phyloP scores from a whole-genome alignment of 2,113 vertebrate species.

The Forbesichthys agassizii region DNA sequence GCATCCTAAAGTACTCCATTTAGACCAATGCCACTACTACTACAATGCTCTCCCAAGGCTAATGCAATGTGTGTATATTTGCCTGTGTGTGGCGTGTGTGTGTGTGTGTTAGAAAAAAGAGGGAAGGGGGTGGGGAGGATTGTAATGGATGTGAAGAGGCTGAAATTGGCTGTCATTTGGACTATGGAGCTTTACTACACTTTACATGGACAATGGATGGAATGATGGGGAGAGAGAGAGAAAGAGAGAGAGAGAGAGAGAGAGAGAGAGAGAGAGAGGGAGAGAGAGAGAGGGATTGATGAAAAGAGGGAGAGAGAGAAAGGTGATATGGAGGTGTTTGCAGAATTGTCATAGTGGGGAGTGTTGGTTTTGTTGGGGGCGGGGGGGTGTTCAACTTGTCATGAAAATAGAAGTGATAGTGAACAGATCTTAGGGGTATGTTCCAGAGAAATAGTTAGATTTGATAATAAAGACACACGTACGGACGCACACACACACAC shows the following conservation, averaged over 20 bases:
- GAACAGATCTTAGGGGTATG: too few relatives aligned
- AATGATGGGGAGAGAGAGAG: neutral
- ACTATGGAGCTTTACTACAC: conserved; percentile 49
- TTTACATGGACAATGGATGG: conserved; percentile 52
- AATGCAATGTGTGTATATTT: conserved; percentile 34
- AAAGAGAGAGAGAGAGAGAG: neutral
- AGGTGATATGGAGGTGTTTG: neutral
- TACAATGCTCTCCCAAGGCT: conserved; percentile 57
- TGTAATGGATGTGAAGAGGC: conserved; percentile 67
- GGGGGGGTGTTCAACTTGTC: neutral
- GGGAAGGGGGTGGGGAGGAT: conserved; percentile 46
- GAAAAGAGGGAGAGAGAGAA: neutral
- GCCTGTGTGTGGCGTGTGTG: conserved; percentile 7
- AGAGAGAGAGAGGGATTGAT: too few relatives aligned
- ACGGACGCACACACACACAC: neutral
- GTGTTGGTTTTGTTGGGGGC: neutral
- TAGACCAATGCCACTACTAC: conserved; percentile 47
- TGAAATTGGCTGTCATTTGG: conserved; percentile 64
- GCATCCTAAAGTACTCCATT: conserved; percentile 46
- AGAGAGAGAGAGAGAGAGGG: too few relatives aligned
- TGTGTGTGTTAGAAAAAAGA: neutral
- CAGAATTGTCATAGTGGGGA: neutral
- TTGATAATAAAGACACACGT: conserved; percentile 29
- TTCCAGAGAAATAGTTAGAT: conserved; percentile 49
- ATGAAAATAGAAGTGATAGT: too few relatives aligned